Evolutionary conservation across 2,113 vertebrate species (phyloP).

Genomic region (Lepisosteus oculatus): DNA sequence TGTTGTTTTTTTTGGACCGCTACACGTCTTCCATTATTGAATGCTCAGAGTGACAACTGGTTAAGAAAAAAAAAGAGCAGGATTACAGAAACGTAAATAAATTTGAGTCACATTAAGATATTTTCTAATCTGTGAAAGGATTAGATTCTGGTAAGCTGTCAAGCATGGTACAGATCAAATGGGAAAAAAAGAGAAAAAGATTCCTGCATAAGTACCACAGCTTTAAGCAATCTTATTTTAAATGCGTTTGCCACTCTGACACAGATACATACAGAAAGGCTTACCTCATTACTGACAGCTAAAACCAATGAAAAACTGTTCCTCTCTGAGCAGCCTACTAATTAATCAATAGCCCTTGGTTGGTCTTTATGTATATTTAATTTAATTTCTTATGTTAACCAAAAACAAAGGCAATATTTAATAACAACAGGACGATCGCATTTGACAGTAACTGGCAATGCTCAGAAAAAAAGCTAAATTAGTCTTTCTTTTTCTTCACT

Average conservation of each 20-base stretch:
- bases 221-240: conserved; percentile 9
- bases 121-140: conserved; percentile 32
- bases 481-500: conserved; percentile 17
- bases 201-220: neutral
- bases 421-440: conserved; percentile 18
- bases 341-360: conserved; percentile 24
- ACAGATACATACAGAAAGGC: conserved; percentile 11
- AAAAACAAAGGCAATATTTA: conserved; percentile 24
- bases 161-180: conserved; percentile 22
- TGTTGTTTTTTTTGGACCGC: conserved; percentile 27
- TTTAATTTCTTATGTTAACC: conserved; percentile 5
- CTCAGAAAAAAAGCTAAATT: conserved; percentile 7
- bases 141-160: conserved; percentile 22
- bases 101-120: conserved; percentile 15
- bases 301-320: conserved; percentile 1
- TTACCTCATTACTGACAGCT: conserved; percentile 14
- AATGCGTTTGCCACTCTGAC: conserved; percentile 4
- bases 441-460: conserved; percentile 16
- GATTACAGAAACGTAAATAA: conserved; percentile 26
- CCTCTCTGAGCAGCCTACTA: conserved; percentile 7
- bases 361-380: conserved; percentile 21
- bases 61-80: conserved; percentile 15
- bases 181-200: conserved; percentile 7
- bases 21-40: conserved; percentile 28
- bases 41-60: conserved; percentile 32